phyloP scores from a whole-genome alignment of 2,113 vertebrate species.

The Rhadina sibilatrix region DNA sequence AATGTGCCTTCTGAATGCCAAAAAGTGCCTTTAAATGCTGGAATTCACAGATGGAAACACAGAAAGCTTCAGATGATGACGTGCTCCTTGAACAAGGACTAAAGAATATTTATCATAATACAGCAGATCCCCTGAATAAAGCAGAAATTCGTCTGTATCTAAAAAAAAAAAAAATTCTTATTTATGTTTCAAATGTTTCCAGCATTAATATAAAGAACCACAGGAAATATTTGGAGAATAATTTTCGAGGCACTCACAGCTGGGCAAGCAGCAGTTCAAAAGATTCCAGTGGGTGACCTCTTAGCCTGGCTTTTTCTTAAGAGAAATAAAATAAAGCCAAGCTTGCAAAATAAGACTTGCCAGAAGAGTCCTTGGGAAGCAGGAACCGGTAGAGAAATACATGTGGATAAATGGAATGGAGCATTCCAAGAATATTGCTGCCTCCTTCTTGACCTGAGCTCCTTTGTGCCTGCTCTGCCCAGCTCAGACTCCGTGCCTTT shows the following conservation, averaged over 20 bases:
- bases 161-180: neutral
- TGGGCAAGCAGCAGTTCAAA: neutral
- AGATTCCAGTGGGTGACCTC: slow-evolving; percentile 22
- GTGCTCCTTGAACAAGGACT: neutral
- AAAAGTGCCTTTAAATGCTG: neutral
- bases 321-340: slow-evolving; percentile 15
- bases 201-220: neutral
- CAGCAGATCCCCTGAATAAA: neutral
- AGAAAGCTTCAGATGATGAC: neutral
- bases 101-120: neutral
- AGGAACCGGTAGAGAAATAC: neutral
- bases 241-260: neutral
- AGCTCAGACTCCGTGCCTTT: accelerated
- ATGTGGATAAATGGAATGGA: neutral
- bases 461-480: neutral
- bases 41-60: neutral
- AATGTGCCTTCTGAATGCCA: neutral
- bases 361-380: neutral
- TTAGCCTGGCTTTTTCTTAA: slow-evolving; percentile 1
- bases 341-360: slow-evolving; percentile 6
- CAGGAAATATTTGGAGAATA: neutral
- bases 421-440: neutral
- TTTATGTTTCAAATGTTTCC: neutral
- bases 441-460: neutral
- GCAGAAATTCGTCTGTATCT: neutral